Evolutionary conservation across 2,797 vertebrate genomes (phyloP).

Genomic region (Sebastes elongatus): DNA sequence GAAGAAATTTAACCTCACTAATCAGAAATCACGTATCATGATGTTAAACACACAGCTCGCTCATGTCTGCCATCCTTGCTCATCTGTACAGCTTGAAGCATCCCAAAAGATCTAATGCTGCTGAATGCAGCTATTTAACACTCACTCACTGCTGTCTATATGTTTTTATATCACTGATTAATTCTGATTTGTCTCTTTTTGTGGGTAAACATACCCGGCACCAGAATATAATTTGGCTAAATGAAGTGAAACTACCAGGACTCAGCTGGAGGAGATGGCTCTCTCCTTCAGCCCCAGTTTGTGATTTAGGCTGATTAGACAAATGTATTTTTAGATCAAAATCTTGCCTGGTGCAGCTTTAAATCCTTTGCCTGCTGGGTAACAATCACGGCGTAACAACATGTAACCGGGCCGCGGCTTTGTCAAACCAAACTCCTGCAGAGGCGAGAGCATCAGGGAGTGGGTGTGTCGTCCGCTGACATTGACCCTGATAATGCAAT

Average conservation of each 20-base stretch:
- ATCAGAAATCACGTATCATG: neutral
- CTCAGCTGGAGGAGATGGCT: conserved; percentile 9
- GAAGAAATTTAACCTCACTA: neutral
- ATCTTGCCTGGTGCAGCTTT: conserved; percentile 49
- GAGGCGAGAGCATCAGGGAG: neutral
- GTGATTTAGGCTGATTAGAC: conserved; percentile 50
- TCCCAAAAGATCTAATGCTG: neutral
- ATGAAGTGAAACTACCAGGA: neutral
- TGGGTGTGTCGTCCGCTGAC: conserved; percentile 47
- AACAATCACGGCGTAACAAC: conserved; percentile 32
- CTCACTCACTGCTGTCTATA: neutral
- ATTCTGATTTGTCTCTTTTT: neutral
- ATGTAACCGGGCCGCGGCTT: conserved; percentile 18
- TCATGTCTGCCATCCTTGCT: neutral
- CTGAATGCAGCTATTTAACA: neutral
- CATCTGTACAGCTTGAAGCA: neutral
- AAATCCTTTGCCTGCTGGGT: conserved; percentile 50
- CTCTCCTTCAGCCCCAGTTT: conserved; percentile 25
- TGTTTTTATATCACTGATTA: neutral
- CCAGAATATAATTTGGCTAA: neutral
- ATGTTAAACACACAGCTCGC: neutral
- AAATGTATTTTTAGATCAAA: conserved; percentile 59
- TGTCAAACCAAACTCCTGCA: conserved; percentile 4
- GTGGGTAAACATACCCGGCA: neutral
- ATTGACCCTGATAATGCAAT: conserved; percentile 72